A percentile compares a stretch with the other conserved stretches of the same genome.
phyloP scores from a whole-genome alignment of 2,888 invertebrate genomes.

The Andrena bicolor region DNA sequence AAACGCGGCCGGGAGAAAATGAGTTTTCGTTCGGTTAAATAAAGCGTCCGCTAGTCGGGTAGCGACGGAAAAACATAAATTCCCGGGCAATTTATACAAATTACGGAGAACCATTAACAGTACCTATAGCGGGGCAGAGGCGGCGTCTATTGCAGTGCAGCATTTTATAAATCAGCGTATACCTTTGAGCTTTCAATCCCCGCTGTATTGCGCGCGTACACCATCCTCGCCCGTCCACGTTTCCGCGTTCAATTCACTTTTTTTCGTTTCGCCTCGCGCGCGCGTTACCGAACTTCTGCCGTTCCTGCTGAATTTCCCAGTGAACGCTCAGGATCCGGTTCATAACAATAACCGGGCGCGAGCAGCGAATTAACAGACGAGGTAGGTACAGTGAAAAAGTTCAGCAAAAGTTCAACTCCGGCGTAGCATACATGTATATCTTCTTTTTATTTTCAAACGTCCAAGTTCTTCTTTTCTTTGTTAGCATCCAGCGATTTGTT shows the following conservation, averaged over 20 bases:
- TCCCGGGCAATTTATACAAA: constrained; percentile 78
- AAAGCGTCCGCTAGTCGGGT: constrained; percentile 30
- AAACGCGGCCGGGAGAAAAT: constrained; percentile 37
- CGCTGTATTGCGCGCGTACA: not conserved
- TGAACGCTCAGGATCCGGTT: constrained; percentile 27
- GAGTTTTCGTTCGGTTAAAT: constrained; percentile 53
- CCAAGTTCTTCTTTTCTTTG: not conserved
- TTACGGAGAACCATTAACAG: constrained; percentile 77
- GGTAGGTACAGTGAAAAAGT: constrained; percentile 9
- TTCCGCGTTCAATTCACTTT: constrained; percentile 43
- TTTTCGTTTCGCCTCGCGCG: constrained; percentile 5
- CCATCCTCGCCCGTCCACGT: not conserved
- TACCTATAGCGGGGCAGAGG: constrained; percentile 36
- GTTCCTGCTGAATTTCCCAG: constrained; percentile 20
- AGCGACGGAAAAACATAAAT: constrained; percentile 75
- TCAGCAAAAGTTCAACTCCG: not conserved
- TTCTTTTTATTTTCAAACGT: not conserved
- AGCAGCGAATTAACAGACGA: constrained; percentile 8
- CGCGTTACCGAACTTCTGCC: constrained; percentile 25
- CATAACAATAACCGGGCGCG: constrained; percentile 35
- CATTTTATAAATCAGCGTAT: constrained; percentile 76
- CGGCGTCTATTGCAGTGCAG: constrained; percentile 61
- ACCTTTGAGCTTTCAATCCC: constrained; percentile 47
- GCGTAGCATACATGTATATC: not conserved
- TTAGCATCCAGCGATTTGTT: not conserved